Percentiles rank a stretch among this genome's conserved stretches.
phyloP scores from a whole-genome alignment of 2,888 invertebrate species.

The Drosophila diplacantha region DNA sequence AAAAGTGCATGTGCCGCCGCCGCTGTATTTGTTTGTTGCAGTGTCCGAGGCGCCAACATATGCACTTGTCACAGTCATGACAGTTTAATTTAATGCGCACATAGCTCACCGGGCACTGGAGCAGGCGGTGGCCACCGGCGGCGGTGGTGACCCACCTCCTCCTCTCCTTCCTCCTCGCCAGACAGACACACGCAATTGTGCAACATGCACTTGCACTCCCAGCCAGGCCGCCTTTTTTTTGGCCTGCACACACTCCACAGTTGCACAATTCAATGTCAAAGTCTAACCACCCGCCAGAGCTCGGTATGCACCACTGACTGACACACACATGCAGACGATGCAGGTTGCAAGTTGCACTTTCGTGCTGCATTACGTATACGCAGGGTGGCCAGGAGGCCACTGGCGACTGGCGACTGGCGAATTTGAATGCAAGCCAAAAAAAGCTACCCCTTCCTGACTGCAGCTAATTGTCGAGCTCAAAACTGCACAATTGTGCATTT shows the following conservation, averaged over 20 bases:
- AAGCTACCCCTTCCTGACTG: conserved; percentile 56
- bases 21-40: conserved; percentile 32
- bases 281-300: conserved; percentile 42
- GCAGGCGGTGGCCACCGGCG: conserved; percentile 33
- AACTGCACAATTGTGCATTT: conserved; percentile 76
- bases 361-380: conserved; percentile 68
- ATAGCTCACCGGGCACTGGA: conserved; percentile 61
- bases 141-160: conserved; percentile 7
- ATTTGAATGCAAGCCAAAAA: conserved; percentile 72
- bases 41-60: conserved; percentile 64
- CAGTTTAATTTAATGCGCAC: conserved; percentile 73
- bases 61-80: conserved; percentile 73
- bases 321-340: conserved; percentile 5
- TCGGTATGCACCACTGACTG: conserved; percentile 17
- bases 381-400: conserved; percentile 39
- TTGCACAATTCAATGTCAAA: conserved; percentile 66
- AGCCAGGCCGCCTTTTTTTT: conserved; percentile 22
- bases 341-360: conserved; percentile 33
- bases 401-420: conserved; percentile 23
- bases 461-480: conserved; percentile 72
- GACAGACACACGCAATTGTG: conserved; percentile 66
- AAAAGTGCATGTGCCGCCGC: conserved; percentile 47
- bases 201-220: conserved; percentile 64
- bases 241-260: conserved; percentile 27
- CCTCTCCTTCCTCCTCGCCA: background rate